phyloP scores from a whole-genome alignment of 2,888 invertebrate genomes.

The Chalcosyrphus nemorum region DNA sequence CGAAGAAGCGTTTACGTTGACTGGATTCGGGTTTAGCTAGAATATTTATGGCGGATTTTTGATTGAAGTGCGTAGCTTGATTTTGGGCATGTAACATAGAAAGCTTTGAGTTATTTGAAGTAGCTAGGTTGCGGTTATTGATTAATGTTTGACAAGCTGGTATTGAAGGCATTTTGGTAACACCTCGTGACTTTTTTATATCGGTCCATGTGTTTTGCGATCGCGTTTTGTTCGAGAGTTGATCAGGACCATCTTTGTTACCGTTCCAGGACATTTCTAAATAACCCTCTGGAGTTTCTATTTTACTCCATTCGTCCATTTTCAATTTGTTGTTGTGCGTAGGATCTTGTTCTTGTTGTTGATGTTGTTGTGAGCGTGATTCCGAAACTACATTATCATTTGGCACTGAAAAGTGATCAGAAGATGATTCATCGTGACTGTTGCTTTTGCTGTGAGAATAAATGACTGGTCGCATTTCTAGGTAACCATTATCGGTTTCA shows the following conservation, averaged over 20 bases:
- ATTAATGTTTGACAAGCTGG: slow-evolving; percentile 7
- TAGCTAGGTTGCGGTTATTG: neutral
- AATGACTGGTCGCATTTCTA: slow-evolving; percentile 85
- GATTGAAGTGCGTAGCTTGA: neutral
- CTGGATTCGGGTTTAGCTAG: slow-evolving; percentile 23
- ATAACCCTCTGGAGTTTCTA: slow-evolving; percentile 84
- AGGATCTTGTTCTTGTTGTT: slow-evolving; percentile 73
- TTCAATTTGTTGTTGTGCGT: slow-evolving; percentile 75
- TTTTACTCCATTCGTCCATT: slow-evolving; percentile 75
- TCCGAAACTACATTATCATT: slow-evolving; percentile 79
- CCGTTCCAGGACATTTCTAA: slow-evolving; percentile 85
- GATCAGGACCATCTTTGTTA: slow-evolving; percentile 73
- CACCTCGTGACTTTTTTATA: slow-evolving; percentile 18
- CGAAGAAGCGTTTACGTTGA: slow-evolving; percentile 44
- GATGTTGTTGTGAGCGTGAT: slow-evolving; percentile 77
- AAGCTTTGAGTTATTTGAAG: slow-evolving; percentile 50
- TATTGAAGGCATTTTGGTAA: slow-evolving; percentile 44
- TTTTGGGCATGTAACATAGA: slow-evolving; percentile 39
- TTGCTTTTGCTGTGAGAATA: slow-evolving; percentile 45
- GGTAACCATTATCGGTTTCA: slow-evolving; percentile 82
- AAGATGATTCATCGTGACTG: slow-evolving; percentile 42
- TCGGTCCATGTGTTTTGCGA: slow-evolving; percentile 12
- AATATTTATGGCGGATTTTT: slow-evolving; percentile 7
- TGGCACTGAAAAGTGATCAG: slow-evolving; percentile 55
- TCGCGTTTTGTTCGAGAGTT: slow-evolving; percentile 33